Evolutionary conservation across 2,888 invertebrate genomes (phyloP), one percentile per base, ranked within the genome.

Genomic region (Chrysolina oricalcia): DNA sequence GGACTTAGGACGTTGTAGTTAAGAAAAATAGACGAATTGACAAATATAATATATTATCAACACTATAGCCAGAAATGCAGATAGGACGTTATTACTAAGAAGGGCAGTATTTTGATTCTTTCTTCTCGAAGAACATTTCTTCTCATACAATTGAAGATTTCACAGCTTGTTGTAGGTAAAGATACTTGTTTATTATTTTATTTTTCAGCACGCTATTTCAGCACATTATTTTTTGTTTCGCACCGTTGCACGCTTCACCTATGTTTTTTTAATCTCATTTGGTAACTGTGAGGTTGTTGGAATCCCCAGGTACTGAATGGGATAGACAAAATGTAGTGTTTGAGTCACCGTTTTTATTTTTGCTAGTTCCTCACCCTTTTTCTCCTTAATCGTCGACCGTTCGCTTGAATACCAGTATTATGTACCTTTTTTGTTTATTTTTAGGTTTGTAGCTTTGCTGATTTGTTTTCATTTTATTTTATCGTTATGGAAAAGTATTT

Each of bases 261-360:
- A 89, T 90, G 91, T 91, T 93, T 92, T 93, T 93, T 92, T 94
- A 97, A 97, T 97, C 97, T 97, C 97, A 97, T 96, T 95, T 95
- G 96, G 97, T 97, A 97, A 97, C 96, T 96, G 96, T 97, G 97
- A 96, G 96, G 92, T 90, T 90, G 84, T 86, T 87, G 86, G 82
- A 83, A 87, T 87, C 91, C 94, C 95, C 95, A 95, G 93, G 93
- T 94, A 94, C 94, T 93, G 92, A 92, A 92, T 94, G 95, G 93
- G 95, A 93, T 95, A 93, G 92, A 92, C 93, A 91, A 90, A 92
- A 91, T 89, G 91, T 89, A 89, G 90, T 90, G 88, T 89, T 88
- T 88, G 86, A 87, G 85, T 84, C 86, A 88, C 85, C 85, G 86
- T 62, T 82, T 80, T 80, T 80, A 76, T 79, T 78, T 78, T 75